Evolutionary conservation across 2,888 invertebrate genomes (phyloP), one percentile per base, ranked within the genome.

Genomic region (Corbicula japonica): DNA sequence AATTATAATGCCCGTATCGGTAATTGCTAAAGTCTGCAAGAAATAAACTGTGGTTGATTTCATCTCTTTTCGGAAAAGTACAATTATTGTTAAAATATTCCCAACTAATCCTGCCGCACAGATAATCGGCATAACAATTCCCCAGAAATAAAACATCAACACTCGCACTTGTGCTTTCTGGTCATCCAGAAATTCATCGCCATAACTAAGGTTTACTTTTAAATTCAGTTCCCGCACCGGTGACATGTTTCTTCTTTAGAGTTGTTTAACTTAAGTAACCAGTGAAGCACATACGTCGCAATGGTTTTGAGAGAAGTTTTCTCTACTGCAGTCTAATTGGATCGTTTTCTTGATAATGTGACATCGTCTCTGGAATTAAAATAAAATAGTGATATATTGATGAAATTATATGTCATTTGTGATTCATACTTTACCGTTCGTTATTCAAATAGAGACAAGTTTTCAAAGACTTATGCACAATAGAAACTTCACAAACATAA

Each of bases 11-110:
- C 86, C 88, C 0, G 90, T 90, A 75, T 91, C 91, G 0, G 90
- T 90, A 26, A 91, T 77, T 21, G 90, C 91, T 23, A 91, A 82
- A 15, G 87, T 89, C 41, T 90, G 76, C 52, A 91, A 80, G 81
- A 90, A 91, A 41, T 86, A 85, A 41, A 91, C 87, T 6, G 91
- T 90, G 2, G 90, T 88, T 8, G 91, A 91, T 63, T 90, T 88
- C 91, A 90, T 91, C 79, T 91, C 90, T 35, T 85, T 80, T 15
- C 91, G 79, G 87, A 89, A 91, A 44, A 92, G 85, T 12, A 92
- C 91, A 26, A 91, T 84, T 52, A 92, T 90, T n/a, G 91, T 91
- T 18, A 91, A 83, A 15, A 87, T 86, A 74, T 92, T 92, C 21
- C 92, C 92, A 15, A 92, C 75, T 30, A 92, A 80, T 5, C 92